Base-by-base conservation (phyloP, 1,140 invertebrate species). In the Drosophila lacteicornis region DNA sequence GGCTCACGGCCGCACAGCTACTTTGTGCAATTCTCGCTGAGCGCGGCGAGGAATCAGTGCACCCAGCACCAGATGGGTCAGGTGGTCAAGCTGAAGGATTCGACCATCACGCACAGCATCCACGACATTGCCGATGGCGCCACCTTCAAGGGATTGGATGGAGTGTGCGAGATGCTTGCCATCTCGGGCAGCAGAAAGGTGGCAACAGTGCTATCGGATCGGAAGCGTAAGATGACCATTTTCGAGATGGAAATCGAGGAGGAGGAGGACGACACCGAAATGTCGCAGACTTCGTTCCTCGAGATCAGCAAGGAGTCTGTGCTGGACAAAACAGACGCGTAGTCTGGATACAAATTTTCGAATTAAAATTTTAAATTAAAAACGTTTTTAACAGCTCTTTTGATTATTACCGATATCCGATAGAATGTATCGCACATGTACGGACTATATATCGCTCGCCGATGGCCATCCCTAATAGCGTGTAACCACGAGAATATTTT, bases 201-300 rank as follows among this genome's bases (percentile, higher is more conserved):
- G 25, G 96, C 97, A 11, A 97, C 98, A 49, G 95, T 99, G 61
- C 93, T 98, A 12, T 96, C 96, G 17, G 96, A 97, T 82, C 97
- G 95, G 78, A 94, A 94, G 67, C 94, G 96, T 59, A 97, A 97
- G 92, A 96, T 99, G 46, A 94, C 97, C 68, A 94, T 98, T 40
- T 97, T 97, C 85, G 97, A 99, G 92, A 98, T 98, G 95, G 98
- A 99, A 94, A 96, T 96, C 86, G 98, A 98, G 74, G 98, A 98
- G 75, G 97, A 98, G 70, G 97, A 98, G 75, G 96, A 97, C 56
- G 96, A 96, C 40, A 96, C 96, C 46, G 96, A 95, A 73, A 94
- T 94, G 79, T 93, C 92, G n/a, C 91, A 92, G 47, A 81, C 88
- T 40, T 91, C 90, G 19, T 78, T 92, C n/a, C 47, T 93, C n/a